Evolutionary conservation across 2,113 vertebrate species (phyloP), one percentile per base, ranked within the genome.

Genomic region (Brachirus orientalis): DNA sequence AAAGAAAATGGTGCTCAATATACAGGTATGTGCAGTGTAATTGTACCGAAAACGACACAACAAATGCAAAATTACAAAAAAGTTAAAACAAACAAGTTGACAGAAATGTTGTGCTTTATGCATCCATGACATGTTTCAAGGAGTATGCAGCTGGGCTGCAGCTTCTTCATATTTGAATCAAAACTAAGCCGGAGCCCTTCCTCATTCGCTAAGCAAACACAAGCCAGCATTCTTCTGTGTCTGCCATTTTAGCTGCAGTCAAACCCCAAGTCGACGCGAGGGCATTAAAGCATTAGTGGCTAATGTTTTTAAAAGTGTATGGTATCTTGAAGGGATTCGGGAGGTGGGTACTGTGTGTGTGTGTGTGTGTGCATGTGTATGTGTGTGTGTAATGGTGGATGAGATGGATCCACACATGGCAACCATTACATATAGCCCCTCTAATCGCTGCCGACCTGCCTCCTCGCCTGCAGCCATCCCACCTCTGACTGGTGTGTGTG

Each of bases 261-360:
- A 84, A 89, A 85, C 84, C 77, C 75, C 84, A 62, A 75, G 57
- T 75, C 80, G 84, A 91, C 81, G 67, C 54, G 72, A 89, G 81
- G 88, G 90, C 93, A 93, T 93, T 92, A 93, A 91, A 86, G 93
- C 91, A 92, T 94, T 93, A 93, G 82, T 61, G 67, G 88, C 87
- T 92, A 92, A 93, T 93, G 92, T 93, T 93, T 92, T 91, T 91
- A 90, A 91, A 93, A 92, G 92, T 92, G 89, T 91, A 88, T 79
- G 83, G 86, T 92, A 90, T 86, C 88, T 89, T 85, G 88, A 80
- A 85, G 79, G 87, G 89, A 85, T 90, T 90, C 56, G 9, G 82
- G 84, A 82, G 71, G 88, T 87, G 86, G 87, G 80, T 50, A 63
- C 71, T 28, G 28, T 28, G 28, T 28, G 40, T 14, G 40, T 43